Evolutionary conservation across 2,113 vertebrate genomes (phyloP).

Genomic region (Eretmochelys imbricata): DNA sequence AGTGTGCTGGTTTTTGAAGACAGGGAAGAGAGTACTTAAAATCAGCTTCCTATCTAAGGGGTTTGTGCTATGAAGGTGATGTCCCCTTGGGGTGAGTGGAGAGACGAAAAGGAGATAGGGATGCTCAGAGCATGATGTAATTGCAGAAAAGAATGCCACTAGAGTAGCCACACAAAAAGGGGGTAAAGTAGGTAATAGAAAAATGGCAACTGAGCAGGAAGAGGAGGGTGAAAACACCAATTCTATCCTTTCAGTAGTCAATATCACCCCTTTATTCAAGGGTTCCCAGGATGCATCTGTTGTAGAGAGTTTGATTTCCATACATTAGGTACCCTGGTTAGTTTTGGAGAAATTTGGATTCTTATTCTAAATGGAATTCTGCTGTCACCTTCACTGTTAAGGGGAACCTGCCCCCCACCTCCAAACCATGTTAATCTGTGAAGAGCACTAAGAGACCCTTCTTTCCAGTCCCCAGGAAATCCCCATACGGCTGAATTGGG

Average conservation of each 20-base stretch:
- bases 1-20: not conserved
- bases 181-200: not conserved
- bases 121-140: not conserved
- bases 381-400: not conserved
- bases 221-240: accelerated
- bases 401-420: not conserved
- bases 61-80: not conserved
- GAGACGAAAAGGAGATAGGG: not conserved
- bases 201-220: not conserved
- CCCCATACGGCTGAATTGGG: not conserved
- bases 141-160: not conserved
- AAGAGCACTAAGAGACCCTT: not conserved
- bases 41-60: not conserved
- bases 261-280: not conserved
- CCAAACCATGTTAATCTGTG: not conserved
- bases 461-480: not conserved
- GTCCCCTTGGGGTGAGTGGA: not conserved
- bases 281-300: not conserved
- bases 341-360: not conserved
- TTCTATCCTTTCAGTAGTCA: not conserved
- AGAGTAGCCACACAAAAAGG: not conserved
- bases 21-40: not conserved
- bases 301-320: not conserved
- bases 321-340: not conserved
- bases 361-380: not conserved